Conservation (phyloP, 2,113 vertebrate genomes). For the Pseudorhombus dupliciocellatus region DNA sequence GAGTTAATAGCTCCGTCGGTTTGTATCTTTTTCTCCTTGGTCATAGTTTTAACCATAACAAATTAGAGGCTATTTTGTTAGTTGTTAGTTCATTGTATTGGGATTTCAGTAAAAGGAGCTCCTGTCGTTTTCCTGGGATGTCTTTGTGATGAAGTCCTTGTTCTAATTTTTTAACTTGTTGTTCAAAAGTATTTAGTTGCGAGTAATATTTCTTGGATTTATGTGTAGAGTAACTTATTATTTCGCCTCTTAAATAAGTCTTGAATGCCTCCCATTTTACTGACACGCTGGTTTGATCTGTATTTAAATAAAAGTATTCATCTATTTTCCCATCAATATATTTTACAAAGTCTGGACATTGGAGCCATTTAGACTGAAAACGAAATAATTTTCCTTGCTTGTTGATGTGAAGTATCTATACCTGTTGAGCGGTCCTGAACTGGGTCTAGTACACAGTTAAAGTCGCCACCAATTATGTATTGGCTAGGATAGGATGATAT, state of each 20-base stretch:
- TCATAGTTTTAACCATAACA: conserved; percentile 6
- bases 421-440: not conserved
- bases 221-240: not conserved
- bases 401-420: not conserved
- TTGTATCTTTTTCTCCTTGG: not conserved
- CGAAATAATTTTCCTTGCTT: not conserved
- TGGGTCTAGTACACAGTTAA: not conserved
- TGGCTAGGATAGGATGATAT: not conserved
- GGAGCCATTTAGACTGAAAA: not conserved
- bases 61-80: not conserved
- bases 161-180: not conserved
- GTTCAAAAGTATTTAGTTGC: not conserved
- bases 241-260: not conserved
- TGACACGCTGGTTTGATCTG: not conserved
- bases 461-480: no score
- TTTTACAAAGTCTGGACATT: not conserved
- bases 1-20: not conserved
- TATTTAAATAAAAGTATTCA: not conserved
- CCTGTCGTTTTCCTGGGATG: not conserved
- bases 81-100: not conserved
- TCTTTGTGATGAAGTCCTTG: not conserved
- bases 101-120: not conserved
- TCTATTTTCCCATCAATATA: not conserved
- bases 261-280: not conserved
- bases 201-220: not conserved